phyloP scores from a whole-genome alignment of 1,140 invertebrate genomes.

The Conus ventricosus region DNA sequence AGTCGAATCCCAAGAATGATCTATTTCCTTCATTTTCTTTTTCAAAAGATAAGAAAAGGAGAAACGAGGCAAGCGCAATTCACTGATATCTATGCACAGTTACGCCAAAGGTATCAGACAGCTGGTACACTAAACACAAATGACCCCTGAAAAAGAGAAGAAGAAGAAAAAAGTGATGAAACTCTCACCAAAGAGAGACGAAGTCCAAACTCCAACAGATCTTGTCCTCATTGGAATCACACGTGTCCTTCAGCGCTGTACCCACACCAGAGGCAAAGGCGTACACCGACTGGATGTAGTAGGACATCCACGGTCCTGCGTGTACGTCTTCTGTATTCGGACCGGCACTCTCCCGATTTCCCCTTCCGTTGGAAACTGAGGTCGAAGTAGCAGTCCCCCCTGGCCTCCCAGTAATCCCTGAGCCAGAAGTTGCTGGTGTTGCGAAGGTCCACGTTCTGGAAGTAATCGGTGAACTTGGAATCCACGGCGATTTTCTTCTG shows the following conservation, averaged over 20 bases:
- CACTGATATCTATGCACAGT: no score
- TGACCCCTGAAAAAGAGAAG: no score
- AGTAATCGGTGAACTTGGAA: background rate
- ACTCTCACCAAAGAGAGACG: background rate
- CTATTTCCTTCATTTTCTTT: no score
- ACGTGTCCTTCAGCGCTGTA: background rate
- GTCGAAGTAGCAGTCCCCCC: constrained; percentile 9
- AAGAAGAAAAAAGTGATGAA: no score
- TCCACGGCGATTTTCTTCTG: constrained; percentile 14
- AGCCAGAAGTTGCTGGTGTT: constrained; percentile 24
- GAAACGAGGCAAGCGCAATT: no score
- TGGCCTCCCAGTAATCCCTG: constrained; percentile 17
- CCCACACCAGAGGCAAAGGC: constrained; percentile 10
- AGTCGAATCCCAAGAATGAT: no score
- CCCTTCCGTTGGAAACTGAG: constrained; percentile 24
- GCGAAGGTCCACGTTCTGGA: background rate
- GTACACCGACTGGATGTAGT: constrained; percentile 14
- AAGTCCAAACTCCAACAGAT: background rate
- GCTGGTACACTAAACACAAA: no score
- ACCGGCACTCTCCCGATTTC: background rate
- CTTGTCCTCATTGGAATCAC: background rate
- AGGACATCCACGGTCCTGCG: constrained; percentile 22
- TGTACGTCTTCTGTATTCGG: background rate
- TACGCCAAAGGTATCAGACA: no score
- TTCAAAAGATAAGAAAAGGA: no score